Conservation (phyloP, 2,113 vertebrate genomes). For the Isurus oxyrinchus region DNA sequence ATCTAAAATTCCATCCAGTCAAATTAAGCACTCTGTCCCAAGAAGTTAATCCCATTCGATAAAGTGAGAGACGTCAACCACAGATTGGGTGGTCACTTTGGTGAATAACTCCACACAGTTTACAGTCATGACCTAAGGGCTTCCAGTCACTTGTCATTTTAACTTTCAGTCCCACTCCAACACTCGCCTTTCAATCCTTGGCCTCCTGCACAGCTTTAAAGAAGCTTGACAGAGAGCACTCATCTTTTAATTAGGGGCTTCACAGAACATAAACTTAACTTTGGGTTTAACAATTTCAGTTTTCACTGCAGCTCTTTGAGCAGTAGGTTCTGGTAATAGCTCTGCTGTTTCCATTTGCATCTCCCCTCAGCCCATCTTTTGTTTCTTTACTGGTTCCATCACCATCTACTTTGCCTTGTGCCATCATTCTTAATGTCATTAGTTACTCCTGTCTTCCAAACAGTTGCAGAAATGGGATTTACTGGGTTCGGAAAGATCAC, state of each 20-base stretch:
- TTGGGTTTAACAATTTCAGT: background rate
- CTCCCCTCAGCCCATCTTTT: background rate
- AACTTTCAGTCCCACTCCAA: background rate
- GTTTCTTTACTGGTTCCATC: background rate
- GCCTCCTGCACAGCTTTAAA: background rate
- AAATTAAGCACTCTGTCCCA: background rate
- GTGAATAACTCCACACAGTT: background rate
- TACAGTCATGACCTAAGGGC: background rate
- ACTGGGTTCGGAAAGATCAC: background rate
- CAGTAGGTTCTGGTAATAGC: background rate
- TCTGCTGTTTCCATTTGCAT: background rate
- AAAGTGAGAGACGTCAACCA: background rate
- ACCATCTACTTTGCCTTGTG: background rate
- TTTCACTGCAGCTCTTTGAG: background rate
- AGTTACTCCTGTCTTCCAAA: background rate
- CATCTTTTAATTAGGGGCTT: background rate
- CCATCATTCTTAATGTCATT: background rate
- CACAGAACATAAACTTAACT: background rate
- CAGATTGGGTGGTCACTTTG: too few relatives aligned
- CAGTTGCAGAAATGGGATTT: background rate
- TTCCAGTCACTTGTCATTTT: background rate
- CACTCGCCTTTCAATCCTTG: background rate
- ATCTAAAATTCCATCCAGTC: background rate
- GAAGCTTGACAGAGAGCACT: background rate
- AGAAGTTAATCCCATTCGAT: background rate